Percentiles rank a stretch among this genome's conserved stretches.
Evolutionary conservation across 2,888 invertebrate species (phyloP).

Genomic region (Pycnomerus fuliginosus): DNA sequence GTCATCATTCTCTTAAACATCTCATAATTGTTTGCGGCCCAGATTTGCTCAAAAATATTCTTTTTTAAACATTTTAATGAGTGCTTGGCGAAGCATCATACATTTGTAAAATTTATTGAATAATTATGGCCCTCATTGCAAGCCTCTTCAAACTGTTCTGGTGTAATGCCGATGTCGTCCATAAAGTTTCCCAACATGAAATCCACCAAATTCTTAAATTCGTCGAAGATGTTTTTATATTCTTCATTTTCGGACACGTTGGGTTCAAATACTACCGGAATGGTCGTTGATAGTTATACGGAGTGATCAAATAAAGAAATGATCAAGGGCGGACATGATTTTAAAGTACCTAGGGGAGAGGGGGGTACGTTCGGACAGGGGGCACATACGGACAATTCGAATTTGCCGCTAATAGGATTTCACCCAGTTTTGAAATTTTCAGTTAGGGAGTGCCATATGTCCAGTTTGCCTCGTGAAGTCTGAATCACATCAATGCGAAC

Average conservation of each 20-base stretch:
- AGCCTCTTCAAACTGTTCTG: slow-evolving; percentile 84
- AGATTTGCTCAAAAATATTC: slow-evolving; percentile 74
- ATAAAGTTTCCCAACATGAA: slow-evolving; percentile 87
- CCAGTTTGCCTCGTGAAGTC: too few relatives aligned
- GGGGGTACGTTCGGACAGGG: too few relatives aligned
- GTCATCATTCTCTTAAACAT: slow-evolving; percentile 93
- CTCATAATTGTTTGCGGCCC: slow-evolving; percentile 90
- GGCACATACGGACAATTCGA: too few relatives aligned
- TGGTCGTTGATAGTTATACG: too few relatives aligned
- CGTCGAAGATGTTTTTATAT: slow-evolving; percentile 75
- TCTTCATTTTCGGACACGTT: slow-evolving; percentile 67
- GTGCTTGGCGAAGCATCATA: slow-evolving; percentile 34
- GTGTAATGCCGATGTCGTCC: slow-evolving; percentile 87
- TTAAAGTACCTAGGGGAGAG: too few relatives aligned
- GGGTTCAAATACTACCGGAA: slow-evolving; percentile 83
- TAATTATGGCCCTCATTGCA: slow-evolving; percentile 59
- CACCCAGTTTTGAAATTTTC: too few relatives aligned
- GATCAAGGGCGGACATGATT: too few relatives aligned
- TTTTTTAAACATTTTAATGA: slow-evolving; percentile 34
- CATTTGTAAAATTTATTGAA: slow-evolving; percentile 59
- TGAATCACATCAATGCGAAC: too few relatives aligned
- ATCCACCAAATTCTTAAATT: slow-evolving; percentile 89
- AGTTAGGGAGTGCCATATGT: too few relatives aligned
- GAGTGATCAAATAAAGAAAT: too few relatives aligned
- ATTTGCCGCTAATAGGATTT: too few relatives aligned